Conservation (phyloP, 2,888 invertebrate genomes). For the Chymomyza caudatula region DNA sequence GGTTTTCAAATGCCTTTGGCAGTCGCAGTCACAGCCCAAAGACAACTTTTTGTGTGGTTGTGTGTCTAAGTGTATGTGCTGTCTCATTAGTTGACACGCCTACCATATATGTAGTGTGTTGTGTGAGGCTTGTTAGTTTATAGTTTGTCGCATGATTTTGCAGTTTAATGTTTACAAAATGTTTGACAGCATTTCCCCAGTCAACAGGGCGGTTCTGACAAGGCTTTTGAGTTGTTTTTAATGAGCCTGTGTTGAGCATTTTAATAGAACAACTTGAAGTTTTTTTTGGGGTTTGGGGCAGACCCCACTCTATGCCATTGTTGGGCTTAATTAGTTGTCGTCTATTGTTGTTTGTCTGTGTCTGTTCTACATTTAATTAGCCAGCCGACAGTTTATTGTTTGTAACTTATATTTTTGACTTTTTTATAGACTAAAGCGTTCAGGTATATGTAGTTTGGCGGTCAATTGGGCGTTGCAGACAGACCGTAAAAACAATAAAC, state of each 20-base stretch:
- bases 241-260: constrained; percentile 54
- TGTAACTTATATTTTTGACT: neutral
- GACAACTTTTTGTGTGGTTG: neutral
- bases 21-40: constrained; percentile 26
- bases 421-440: neutral
- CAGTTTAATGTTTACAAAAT: constrained; percentile 68
- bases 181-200: constrained; percentile 28
- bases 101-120: neutral
- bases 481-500: constrained; percentile 33
- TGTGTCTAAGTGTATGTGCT: constrained; percentile 16
- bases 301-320: neutral
- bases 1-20: constrained; percentile 46
- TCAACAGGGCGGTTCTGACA: neutral
- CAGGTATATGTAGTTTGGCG: constrained; percentile 21
- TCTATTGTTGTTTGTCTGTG: constrained; percentile 6
- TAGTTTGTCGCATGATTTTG: constrained; percentile 70
- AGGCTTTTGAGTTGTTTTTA: constrained; percentile 67
- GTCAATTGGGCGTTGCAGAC: neutral
- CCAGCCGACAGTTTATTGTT: neutral
- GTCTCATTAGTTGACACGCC: constrained; percentile 65
- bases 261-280: constrained; percentile 42
- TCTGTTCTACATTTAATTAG: constrained; percentile 37
- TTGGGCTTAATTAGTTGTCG: constrained; percentile 36
- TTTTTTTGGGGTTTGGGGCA: neutral
- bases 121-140: constrained; percentile 43